phyloP scores from a whole-genome alignment of 2,888 invertebrate species.

The Loripinus fragilis region DNA sequence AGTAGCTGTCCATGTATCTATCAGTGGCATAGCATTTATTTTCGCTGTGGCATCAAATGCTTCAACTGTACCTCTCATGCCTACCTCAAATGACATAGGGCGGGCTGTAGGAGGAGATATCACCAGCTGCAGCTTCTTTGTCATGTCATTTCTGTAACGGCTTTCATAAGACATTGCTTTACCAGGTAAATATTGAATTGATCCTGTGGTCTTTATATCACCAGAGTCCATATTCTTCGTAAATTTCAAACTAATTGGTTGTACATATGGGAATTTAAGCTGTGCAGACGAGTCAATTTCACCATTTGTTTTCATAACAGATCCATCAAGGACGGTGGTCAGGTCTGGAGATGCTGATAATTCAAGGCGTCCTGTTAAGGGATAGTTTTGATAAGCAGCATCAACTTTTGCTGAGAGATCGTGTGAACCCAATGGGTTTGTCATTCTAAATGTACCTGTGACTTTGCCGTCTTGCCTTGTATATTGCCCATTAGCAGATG shows the following conservation, averaged over 20 bases:
- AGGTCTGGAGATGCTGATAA: conserved; percentile 46
- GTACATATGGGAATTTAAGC: conserved; percentile 31
- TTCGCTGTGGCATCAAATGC: conserved; percentile 16
- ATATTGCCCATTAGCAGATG: conserved; percentile 55
- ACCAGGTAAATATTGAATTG: not conserved
- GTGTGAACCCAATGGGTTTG: conserved; percentile 49
- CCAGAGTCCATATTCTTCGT: conserved; percentile 1
- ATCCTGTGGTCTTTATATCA: not conserved
- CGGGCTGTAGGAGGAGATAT: conserved; percentile 41
- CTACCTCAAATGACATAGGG: conserved; percentile 18
- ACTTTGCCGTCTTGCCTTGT: conserved; percentile 34
- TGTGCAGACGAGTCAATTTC: conserved; percentile 35
- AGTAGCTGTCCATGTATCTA: conserved; percentile 28
- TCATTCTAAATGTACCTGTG: conserved; percentile 49
- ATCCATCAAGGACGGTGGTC: conserved; percentile 35
- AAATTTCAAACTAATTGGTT: conserved; percentile 39
- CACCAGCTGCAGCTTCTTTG: conserved; percentile 35
- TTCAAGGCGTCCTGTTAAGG: conserved; percentile 60
- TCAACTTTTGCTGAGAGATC: conserved; percentile 52
- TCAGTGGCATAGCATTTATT: conserved; percentile 40
- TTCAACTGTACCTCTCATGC: conserved; percentile 1
- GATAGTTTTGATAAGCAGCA: conserved; percentile 51
- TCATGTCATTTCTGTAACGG: not conserved
- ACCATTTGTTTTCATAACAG: conserved; percentile 19
- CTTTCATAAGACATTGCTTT: not conserved